Percentiles rank a stretch among this genome's conserved stretches.
Conservation (phyloP, 30 jellyfish, hydroid and myxozoan genomes). For the Morbakka virulenta region DNA sequence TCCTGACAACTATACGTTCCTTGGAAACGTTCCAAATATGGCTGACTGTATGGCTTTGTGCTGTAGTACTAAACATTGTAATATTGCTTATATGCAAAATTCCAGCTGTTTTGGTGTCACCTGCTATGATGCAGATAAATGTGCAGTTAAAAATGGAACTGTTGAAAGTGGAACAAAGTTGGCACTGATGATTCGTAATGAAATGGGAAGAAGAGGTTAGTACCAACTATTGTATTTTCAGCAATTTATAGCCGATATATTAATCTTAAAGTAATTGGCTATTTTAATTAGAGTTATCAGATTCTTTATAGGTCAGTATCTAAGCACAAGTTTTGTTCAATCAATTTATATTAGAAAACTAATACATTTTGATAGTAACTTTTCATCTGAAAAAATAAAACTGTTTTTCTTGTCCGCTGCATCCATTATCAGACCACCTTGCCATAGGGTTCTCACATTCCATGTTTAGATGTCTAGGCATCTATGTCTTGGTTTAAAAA, state of each 20-base stretch:
- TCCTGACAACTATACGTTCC: conserved; percentile 84
- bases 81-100: conserved; percentile 92
- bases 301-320: too few relatives aligned
- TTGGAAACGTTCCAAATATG: conserved; percentile 94
- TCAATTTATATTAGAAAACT: too few relatives aligned
- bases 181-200: conserved; percentile 88
- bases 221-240: not conserved
- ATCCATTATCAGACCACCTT: too few relatives aligned
- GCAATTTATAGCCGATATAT: not conserved
- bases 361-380: too few relatives aligned
- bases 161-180: conserved; percentile 75
- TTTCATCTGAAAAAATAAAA: too few relatives aligned
- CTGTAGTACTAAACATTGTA: conserved; percentile 84
- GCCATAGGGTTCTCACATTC: too few relatives aligned
- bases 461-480: too few relatives aligned
- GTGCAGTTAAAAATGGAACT: conserved; percentile 73
- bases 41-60: conserved; percentile 97
- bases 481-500: too few relatives aligned
- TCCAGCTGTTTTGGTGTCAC: conserved; percentile 90
- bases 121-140: conserved; percentile 76
- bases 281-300: too few relatives aligned
- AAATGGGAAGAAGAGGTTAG: conserved; percentile 87
- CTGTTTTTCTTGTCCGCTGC: too few relatives aligned
- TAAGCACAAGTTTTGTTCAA: too few relatives aligned
- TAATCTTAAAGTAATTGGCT: not conserved